Evolutionary conservation across 2,797 vertebrate genomes (phyloP).

Genomic region (Melanogrammus aeglefinus): DNA sequence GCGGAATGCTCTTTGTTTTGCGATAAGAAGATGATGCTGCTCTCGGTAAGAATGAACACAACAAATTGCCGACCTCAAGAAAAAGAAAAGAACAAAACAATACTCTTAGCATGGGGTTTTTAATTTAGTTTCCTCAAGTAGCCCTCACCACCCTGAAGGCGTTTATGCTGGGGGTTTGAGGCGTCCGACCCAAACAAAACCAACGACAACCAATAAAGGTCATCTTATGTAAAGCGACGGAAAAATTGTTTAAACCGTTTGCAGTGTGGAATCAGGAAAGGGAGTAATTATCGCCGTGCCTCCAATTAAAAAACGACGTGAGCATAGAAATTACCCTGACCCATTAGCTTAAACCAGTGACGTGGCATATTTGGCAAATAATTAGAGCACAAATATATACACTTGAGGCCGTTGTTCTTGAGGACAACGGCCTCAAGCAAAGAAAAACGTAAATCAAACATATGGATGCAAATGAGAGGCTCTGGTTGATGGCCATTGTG

Average conservation of each 20-base stretch:
- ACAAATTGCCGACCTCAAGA: neutral
- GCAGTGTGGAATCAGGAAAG: neutral
- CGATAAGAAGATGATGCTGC: neutral
- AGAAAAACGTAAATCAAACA: neutral
- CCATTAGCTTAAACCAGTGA: neutral
- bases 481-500: neutral
- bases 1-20: neutral
- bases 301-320: neutral
- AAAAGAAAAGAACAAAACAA: neutral
- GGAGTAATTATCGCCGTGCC: neutral
- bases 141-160: neutral
- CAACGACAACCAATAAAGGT: neutral
- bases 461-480: neutral
- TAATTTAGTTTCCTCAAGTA: neutral
- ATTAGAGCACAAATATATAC: neutral
- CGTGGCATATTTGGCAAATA: neutral
- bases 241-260: neutral
- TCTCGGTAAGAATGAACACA: neutral
- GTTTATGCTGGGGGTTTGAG: neutral
- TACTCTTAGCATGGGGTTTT: neutral
- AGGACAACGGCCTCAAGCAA: neutral
- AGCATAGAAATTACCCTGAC: neutral
- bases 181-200: constrained; percentile 6
- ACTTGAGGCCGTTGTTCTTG: neutral
- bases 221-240: neutral